phyloP scores from a whole-genome alignment of 1,140 invertebrate genomes.

The Trachymyrmex cornetzi region DNA sequence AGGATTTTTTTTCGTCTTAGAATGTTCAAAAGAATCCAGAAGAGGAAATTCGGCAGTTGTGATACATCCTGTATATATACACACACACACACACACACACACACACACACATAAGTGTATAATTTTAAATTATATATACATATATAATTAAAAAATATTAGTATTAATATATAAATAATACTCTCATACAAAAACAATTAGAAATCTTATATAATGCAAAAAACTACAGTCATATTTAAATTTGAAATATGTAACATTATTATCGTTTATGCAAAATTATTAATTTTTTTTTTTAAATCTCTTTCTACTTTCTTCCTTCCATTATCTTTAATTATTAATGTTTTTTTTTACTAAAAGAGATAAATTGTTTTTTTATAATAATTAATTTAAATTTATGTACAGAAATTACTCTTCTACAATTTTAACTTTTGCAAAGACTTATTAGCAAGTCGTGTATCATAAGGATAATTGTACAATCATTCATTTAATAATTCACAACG shows the following conservation, averaged over 20 bases:
- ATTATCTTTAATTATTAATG: neutral
- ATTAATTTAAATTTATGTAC: neutral
- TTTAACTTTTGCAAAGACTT: neutral
- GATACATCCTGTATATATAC: too few relatives aligned
- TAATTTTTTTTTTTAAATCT: neutral
- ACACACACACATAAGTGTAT: too few relatives aligned
- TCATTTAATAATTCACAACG: neutral
- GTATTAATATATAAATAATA: neutral
- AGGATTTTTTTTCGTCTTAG: too few relatives aligned
- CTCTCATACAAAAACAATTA: neutral
- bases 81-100: too few relatives aligned
- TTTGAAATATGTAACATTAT: neutral
- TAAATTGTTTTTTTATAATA: neutral
- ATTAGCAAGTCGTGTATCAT: neutral
- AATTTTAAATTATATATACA: neutral
- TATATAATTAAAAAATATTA: constrained; percentile 1
- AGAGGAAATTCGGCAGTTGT: too few relatives aligned
- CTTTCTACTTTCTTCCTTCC: neutral
- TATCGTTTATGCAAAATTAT: neutral
- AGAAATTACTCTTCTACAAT: neutral
- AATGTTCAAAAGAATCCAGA: too few relatives aligned
- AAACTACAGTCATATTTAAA: neutral
- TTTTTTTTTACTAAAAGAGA: neutral
- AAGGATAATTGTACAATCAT: neutral
- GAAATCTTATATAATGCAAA: neutral